Evolutionary conservation across 2,888 invertebrate species (phyloP), one percentile per base, ranked within the genome.

Genomic region (Merodon equestris): DNA sequence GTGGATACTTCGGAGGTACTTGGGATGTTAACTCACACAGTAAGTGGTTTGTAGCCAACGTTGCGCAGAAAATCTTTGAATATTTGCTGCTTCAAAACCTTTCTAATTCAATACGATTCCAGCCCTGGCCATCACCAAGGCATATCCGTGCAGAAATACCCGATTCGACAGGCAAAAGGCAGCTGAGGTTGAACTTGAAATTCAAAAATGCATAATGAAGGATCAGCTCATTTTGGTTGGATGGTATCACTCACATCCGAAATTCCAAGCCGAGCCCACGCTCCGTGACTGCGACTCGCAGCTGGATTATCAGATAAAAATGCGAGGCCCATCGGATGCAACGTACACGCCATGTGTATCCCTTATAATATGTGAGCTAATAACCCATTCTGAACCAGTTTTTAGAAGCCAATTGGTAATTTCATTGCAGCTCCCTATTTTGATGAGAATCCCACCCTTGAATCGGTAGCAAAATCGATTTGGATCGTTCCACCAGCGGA

Each of bases 401-500:
- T 9, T 36, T 48, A 56, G n/a, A n/a, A n/a, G n/a, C n/a, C n/a
- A n/a, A n/a, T n/a, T n/a, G n/a, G n/a, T n/a, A n/a, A 19, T 53
- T 54, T 38, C 74, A 71, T 91, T 91, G 61, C 87, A 96, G 96
- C 96, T 40, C 96, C 96, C 0, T 95, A 96, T 85, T 94, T 94
- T 85, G 93, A 93, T 71, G 95, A 95, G 86, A 94, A 93, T 85
- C 92, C 92, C 60, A 94, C 94, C 18, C 88, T 95, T 82, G 96
- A 96, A 85, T 96, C 97, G 0, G 94, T 94, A 50, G 91, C 96
- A 12, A 94, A 95, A 77, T 94, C 95, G 66, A 98, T 95, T 88
- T 98, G 98, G 97, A 96, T 97, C 2, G 93, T 96, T 90, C 97
- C 98, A n/a, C 97, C 98, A 1, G 95, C 96, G 47, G 98, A 98